Evolutionary conservation across 2,888 invertebrate genomes (phyloP).

Genomic region (Acanthosoma haemorrhoidale): DNA sequence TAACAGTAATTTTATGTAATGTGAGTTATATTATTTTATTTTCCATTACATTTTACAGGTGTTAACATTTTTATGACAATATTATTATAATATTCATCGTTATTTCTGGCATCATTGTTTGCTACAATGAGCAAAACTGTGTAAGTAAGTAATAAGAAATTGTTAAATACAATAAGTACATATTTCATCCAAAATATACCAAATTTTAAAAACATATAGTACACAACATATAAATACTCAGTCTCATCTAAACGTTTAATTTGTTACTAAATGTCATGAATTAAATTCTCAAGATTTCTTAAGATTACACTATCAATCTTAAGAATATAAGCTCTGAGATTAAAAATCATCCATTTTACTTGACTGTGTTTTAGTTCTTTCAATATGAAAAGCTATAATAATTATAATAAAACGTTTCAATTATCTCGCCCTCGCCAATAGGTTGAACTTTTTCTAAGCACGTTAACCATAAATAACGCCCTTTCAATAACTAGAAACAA

Average conservation of each 20-base stretch:
- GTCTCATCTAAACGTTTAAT: background rate
- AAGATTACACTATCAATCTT: background rate
- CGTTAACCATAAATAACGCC: background rate
- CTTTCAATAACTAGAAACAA: background rate
- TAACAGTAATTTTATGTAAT: too few species aligned
- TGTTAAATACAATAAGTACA: background rate
- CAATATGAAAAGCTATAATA: too few species aligned
- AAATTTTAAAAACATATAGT: slow-evolving; percentile 1
- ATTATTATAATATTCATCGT: too few species aligned
- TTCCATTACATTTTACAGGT: too few species aligned
- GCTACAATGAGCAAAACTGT: background rate
- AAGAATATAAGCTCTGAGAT: background rate
- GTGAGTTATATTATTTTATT: too few species aligned
- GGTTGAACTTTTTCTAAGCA: too few species aligned
- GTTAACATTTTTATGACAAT: too few species aligned
- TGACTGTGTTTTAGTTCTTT: too few species aligned
- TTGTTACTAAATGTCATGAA: background rate
- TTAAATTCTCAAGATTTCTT: background rate
- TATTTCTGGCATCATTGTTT: background rate
- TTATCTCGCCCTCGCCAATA: too few species aligned
- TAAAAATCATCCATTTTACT: too few species aligned
- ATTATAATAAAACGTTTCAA: too few species aligned
- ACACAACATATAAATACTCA: slow-evolving; percentile 4
- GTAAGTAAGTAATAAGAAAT: background rate
- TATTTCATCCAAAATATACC: background rate